Base-by-base conservation (phyloP, 2,797 vertebrate genomes). In the Prunella strophiata region DNA sequence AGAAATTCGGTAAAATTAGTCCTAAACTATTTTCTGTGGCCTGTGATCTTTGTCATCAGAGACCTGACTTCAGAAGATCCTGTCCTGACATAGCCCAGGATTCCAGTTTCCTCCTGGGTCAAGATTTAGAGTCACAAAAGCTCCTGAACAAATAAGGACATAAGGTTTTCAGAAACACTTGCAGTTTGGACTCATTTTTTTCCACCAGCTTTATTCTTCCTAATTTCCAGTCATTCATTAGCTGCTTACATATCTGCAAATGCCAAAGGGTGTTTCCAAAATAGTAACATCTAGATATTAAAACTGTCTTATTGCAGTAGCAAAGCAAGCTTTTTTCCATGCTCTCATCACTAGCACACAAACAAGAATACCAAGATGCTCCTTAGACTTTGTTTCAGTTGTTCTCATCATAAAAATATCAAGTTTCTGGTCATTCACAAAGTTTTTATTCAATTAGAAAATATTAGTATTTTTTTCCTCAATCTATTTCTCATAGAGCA, bases 161-260 rank as follows among this genome's bases (percentile, higher is more conserved):
- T 76, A 65, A 82, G 38, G 65, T 85, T 94, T 94, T 86, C 36
- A 93, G 79, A 93, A 93, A 84, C 38, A 85, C 55, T 92, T 84
- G 79, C 27, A 78, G 55, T 70, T 78, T 84, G 62, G 48, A 66
- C 51, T 80, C 1, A 5, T 50, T 93, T 96, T 94, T 95, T 93
- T 81, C 95, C 92, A 87, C 61, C 61, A 80, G 72, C 68, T 92
- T 96, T 80, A 85, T 76, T 85, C 71, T 77, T 89, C 82, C 89
- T 95, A 79, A 96, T 92, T 95, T 95, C 91, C 92, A 97, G 85
- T 83, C 91, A 91, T 93, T 96, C 91, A 96, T 93, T 96, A 96
- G 61, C 65, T 96, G 81, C 6, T 3, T 73, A 83, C 72, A 62
- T 85, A 89, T 91, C 84, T 96, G 89, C 66, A 96, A 96, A 94